Conservation (phyloP, 1,140 invertebrate genomes). For the Neuroterus valhalla region DNA sequence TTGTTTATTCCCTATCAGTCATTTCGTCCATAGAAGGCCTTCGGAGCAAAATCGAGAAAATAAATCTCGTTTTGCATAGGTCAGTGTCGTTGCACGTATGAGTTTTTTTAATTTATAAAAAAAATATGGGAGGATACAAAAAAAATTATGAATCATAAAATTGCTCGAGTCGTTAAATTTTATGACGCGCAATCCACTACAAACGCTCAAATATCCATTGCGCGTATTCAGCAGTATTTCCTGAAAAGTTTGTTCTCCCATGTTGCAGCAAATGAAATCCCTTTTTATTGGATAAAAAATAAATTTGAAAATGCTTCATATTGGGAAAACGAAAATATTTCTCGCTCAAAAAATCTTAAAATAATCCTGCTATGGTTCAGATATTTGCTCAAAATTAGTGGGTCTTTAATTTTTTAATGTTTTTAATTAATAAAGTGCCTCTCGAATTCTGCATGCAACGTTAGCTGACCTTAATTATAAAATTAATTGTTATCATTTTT, state of each 20-base stretch:
- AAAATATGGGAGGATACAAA: too few species aligned
- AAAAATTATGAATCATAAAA: too few species aligned
- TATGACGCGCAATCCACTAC: not conserved
- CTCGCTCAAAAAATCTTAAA: not conserved
- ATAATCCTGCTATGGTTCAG: not conserved
- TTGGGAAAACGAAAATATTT: not conserved
- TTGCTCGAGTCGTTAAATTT: not conserved
- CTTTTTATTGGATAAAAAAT: not conserved
- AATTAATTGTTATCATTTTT: conserved; percentile 12
- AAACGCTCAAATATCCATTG: conserved; percentile 1
- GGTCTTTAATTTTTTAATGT: not conserved
- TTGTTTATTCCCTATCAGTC: conserved; percentile 59
- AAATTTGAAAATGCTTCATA: not conserved
- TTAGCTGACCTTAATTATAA: conserved; percentile 33
- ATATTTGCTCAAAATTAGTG: conserved; percentile 4
- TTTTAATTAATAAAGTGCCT: not conserved
- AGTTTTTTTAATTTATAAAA: too few species aligned
- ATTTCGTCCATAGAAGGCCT: conserved; percentile 69
- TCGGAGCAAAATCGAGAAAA: conserved; percentile 51
- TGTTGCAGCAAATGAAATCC: not conserved
- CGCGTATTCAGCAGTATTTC: conserved; percentile 14
- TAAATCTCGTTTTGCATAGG: conserved; percentile 60
- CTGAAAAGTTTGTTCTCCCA: not conserved
- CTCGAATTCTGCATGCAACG: conserved; percentile 1
- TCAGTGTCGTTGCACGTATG: conserved; percentile 44